Base-by-base conservation (phyloP, 2,113 vertebrate species). In the Stomatorhinus ivindoensis region DNA sequence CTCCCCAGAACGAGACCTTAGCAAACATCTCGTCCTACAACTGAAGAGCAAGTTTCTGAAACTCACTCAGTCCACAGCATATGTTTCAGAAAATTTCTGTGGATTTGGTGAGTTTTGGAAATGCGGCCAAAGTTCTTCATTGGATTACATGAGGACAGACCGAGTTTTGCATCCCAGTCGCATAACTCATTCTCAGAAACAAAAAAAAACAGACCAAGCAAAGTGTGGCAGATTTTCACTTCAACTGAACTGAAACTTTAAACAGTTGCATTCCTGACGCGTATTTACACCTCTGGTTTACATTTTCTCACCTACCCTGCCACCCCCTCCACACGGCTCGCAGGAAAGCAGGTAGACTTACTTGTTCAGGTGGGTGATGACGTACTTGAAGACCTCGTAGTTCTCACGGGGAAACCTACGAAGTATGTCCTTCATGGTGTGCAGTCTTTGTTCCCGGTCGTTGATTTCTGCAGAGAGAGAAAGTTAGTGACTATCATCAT, bases 341-440 rank as follows among this genome's bases (percentile, higher is more conserved):
- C 17, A 21, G 91, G 86, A 87, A 65, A n/a, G 89, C 91, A 88
- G 89, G 91, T 89, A 44, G 84, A 95, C 97, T 73, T 94, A 99
- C 98, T 96, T 98, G 96, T 97, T 97, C 90, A 99, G 94, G 94
- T 99, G 98, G 87, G 95, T 97, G 93, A 96, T 97, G 95, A 99
- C 97, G 2, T 97, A 99, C 96, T 97, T 99, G 96, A 99, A 99
- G 95, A 99, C 96, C 89, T 99, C 98, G 0, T 98, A 97, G 94
- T 99, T 99, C 91, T 99, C 98, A 93, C 94, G 97, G 44, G 98
- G 98, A 91, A 99, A 99, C 88, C 95, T 97, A 91, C 95, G 96
- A 88, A 99, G 95, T 48, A 97, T 95, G n/a, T 99, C 98, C 94
- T 96, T 97, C 92, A 99, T 97, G 61, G 97, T 95, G 10, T 97